Conservation (phyloP, 2,888 invertebrate species). For the Didymodactylos carnosus region DNA sequence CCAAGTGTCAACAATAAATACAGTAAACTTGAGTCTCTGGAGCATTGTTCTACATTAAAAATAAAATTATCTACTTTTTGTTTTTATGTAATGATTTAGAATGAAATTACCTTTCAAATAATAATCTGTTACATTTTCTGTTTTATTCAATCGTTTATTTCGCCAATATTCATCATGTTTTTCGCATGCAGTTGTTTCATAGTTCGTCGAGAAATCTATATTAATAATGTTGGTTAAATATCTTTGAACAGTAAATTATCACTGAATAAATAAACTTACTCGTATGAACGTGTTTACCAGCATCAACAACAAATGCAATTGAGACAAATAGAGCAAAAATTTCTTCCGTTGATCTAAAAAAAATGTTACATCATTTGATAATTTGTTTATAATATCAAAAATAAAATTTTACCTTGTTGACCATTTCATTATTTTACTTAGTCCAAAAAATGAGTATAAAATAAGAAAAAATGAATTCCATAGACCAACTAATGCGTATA, state of each 20-base stretch:
- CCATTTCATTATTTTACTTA: conserved; percentile 41
- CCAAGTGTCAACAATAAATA: conserved; percentile 43
- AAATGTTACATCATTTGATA: not conserved
- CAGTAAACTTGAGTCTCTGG: conserved; percentile 40
- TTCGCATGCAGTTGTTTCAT: not conserved
- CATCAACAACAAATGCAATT: conserved; percentile 43
- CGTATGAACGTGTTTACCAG: conserved; percentile 38
- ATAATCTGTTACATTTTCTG: not conserved
- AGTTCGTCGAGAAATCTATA: not conserved
- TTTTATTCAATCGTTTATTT: not conserved
- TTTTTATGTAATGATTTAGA: too few relatives aligned
- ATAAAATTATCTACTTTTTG: too few relatives aligned
- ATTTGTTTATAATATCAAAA: not conserved
- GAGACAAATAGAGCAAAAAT: conserved; percentile 45
- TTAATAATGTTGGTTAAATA: not conserved
- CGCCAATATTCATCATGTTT: not conserved
- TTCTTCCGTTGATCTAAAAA: conserved; percentile 41
- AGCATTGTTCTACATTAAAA: conserved; percentile 28
- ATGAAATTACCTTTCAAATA: too few relatives aligned
- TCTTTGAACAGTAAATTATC: too few relatives aligned
- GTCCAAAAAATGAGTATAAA: conserved; percentile 35
- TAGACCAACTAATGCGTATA: conserved; percentile 42
- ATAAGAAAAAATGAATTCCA: conserved; percentile 43
- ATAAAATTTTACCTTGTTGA: conserved; percentile 36
- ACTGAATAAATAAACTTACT: conserved; percentile 30